Evolutionary conservation across 2,888 invertebrate genomes (phyloP).

Genomic region (Himalopsyche kuldschensis): DNA sequence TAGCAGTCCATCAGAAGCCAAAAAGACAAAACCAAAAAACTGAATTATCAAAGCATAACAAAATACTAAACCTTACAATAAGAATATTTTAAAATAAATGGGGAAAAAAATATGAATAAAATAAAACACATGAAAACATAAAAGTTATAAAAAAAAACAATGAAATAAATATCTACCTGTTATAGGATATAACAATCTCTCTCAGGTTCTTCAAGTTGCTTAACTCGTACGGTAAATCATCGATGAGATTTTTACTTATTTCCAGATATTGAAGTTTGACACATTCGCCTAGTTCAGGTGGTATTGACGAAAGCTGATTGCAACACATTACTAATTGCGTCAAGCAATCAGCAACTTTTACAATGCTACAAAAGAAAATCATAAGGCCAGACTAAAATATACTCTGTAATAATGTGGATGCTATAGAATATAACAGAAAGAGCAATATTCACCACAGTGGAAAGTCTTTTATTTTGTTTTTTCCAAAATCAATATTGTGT

Average conservation of each 20-base stretch:
- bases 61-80: conserved; percentile 14
- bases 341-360: conserved; percentile 55
- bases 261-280: conserved; percentile 70
- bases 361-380: conserved; percentile 49
- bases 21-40: background rate
- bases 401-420: background rate
- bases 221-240: conserved; percentile 66
- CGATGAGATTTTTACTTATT: conserved; percentile 72
- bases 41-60: background rate
- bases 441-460: conserved; percentile 65
- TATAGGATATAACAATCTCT: conserved; percentile 79
- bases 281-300: conserved; percentile 66
- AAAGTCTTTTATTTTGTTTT: conserved; percentile 71
- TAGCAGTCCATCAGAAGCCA: background rate
- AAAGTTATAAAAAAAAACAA: too few species aligned
- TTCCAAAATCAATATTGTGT: conserved; percentile 76
- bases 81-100: background rate
- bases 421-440: conserved; percentile 18
- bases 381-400: background rate
- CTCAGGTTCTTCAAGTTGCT: conserved; percentile 66
- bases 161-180: conserved; percentile 63
- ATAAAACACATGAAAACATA: too few species aligned
- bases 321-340: conserved; percentile 71
- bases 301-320: conserved; percentile 68
- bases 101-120: too few species aligned